These are phyloP conservation scores for Pocota personata DNA, from an alignment of 2,888 invertebrate genomes.

Conservation along the genomic window DNA sequence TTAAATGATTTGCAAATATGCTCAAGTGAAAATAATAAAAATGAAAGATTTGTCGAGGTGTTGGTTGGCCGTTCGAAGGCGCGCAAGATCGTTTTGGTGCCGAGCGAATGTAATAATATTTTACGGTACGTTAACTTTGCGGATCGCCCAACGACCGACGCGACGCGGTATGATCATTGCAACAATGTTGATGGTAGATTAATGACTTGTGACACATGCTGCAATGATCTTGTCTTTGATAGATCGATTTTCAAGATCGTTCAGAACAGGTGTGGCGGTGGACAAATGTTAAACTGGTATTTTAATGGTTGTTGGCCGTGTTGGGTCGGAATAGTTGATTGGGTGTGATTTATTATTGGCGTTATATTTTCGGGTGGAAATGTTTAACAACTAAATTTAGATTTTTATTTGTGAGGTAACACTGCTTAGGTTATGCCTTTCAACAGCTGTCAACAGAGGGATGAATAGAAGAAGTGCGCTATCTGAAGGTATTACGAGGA, in stretches of 20 bases:
- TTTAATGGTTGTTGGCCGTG: slow-evolving; percentile 63
- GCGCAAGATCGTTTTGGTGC: slow-evolving; percentile 12
- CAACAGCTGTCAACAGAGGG: slow-evolving; percentile 1
- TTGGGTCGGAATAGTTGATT: slow-evolving; percentile 14
- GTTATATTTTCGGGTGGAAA: not conserved
- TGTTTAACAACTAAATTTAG: slow-evolving; percentile 15
- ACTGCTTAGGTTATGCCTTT: slow-evolving; percentile 5
- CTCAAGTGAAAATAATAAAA: not conserved
- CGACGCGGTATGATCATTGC: slow-evolving; percentile 5
- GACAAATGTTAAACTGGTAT: slow-evolving; percentile 64
- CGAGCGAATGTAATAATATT: slow-evolving; percentile 43
- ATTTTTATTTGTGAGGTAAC: not conserved
- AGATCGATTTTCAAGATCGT: slow-evolving; percentile 70
- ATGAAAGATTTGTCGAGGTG: not conserved
- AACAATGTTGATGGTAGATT: slow-evolving; percentile 63
- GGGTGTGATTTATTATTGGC: slow-evolving; percentile 53
- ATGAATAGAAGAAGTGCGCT: not conserved
- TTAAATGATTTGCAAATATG: slow-evolving; percentile 30
- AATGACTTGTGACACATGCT: slow-evolving; percentile 57
- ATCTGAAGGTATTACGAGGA: not conserved
- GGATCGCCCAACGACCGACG: not conserved
- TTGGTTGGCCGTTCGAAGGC: slow-evolving; percentile 5
- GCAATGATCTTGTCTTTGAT: slow-evolving; percentile 61
- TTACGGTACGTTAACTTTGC: slow-evolving; percentile 27
- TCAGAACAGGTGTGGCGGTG: slow-evolving; percentile 63